phyloP scores from a whole-genome alignment of 2,888 invertebrate genomes.

The Archaeoteleia sp. region DNA sequence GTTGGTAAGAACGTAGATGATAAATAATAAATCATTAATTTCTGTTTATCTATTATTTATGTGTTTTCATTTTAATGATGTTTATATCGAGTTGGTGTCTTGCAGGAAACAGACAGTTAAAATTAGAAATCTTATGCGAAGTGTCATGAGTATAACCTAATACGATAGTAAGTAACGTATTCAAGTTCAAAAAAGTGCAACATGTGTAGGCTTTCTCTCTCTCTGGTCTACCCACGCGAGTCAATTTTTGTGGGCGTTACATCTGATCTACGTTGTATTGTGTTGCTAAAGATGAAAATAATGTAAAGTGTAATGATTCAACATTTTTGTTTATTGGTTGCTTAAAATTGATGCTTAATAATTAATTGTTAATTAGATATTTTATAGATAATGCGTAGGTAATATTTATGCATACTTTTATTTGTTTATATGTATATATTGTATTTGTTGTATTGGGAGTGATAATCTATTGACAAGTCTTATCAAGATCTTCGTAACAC shows the following conservation, averaged over 20 bases:
- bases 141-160: constrained; percentile 13
- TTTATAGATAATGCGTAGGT: constrained; percentile 12
- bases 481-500: no score
- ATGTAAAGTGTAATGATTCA: constrained; percentile 42
- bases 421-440: no score
- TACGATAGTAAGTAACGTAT: constrained; percentile 8
- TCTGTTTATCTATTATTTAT: no score
- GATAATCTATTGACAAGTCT: no score
- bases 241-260: constrained; percentile 45
- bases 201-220: constrained; percentile 29
- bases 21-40: no score
- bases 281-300: constrained; percentile 27
- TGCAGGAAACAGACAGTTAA: no score
- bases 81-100: no score
- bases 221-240: constrained; percentile 33
- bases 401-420: no score
- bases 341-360: constrained; percentile 29
- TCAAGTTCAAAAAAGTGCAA: constrained; percentile 35
- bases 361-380: constrained; percentile 11
- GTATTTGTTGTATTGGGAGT: no score
- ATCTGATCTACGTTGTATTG: constrained; percentile 38
- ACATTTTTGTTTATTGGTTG: no score
- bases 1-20: no score
- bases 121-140: constrained; percentile 2
- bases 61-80: no score